These are phyloP conservation scores for Scolopax bukidnonensis DNA, from an alignment of 2,797 vertebrate genomes.

Conservation along the genomic window DNA sequence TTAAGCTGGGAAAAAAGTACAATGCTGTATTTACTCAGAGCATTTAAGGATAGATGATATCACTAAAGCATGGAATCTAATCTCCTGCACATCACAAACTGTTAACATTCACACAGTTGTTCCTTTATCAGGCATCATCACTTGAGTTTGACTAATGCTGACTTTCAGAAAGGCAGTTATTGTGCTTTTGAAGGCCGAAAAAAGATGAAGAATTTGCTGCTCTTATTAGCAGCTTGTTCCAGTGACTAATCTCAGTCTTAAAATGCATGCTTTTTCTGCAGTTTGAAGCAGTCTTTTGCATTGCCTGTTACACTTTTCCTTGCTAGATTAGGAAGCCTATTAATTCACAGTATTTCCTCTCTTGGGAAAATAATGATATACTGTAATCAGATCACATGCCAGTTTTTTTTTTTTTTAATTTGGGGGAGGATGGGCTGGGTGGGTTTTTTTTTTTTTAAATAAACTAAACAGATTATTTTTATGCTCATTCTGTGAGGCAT, in stretches of 20 bases:
- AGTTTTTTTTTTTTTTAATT: background rate
- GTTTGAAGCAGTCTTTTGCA: background rate
- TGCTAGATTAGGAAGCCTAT: background rate
- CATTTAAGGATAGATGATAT: slow-evolving; percentile 25
- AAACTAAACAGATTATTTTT: background rate
- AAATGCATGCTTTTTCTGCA: background rate
- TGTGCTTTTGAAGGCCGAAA: slow-evolving; percentile 13
- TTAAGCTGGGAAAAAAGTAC: background rate
- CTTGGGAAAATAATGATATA: background rate
- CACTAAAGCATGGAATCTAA: background rate
- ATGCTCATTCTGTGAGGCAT: background rate
- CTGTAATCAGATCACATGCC: background rate
- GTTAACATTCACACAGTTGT: background rate
- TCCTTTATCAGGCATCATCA: slow-evolving; percentile 32
- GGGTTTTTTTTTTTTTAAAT: fast-evolving
- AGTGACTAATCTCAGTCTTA: slow-evolving; percentile 14
- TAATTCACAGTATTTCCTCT: background rate
- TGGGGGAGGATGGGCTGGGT: background rate
- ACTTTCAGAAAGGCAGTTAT: slow-evolving; percentile 41
- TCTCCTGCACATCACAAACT: background rate
- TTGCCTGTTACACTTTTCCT: background rate
- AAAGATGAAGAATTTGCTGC: background rate
- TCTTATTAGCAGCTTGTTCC: slow-evolving; percentile 35
- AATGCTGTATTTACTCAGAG: slow-evolving; percentile 8
- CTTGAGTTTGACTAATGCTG: slow-evolving; percentile 45